Percentiles rank a stretch among this genome's conserved stretches.
These are phyloP conservation scores for Prunella himalayana DNA, from an alignment of 2,113 vertebrate genomes.

Conservation along the genomic window DNA sequence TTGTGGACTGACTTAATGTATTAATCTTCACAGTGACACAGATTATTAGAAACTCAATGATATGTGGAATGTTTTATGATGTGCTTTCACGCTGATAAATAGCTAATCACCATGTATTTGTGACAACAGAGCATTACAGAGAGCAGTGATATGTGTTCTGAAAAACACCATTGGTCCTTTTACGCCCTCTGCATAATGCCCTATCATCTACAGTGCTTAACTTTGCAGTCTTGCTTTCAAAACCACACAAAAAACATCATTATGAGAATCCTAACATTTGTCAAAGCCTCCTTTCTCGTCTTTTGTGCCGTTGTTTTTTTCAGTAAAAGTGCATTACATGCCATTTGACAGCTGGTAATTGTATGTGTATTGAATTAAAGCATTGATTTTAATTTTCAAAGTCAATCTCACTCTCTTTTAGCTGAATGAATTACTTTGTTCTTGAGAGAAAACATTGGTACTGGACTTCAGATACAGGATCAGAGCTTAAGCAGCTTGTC, in stretches of 20 bases:
- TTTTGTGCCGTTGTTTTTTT: neutral
- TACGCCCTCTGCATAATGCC: neutral
- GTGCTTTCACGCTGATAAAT: conserved; percentile 14
- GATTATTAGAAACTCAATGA: neutral
- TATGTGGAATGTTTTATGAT: conserved; percentile 37
- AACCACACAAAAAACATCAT: neutral
- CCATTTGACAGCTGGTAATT: conserved; percentile 44
- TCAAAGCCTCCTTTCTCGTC: conserved; percentile 33
- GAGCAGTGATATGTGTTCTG: neutral
- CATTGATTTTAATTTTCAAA: conserved; percentile 64
- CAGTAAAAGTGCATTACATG: conserved; percentile 30
- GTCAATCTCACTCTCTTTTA: conserved; percentile 44
- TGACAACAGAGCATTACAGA: conserved; percentile 17
- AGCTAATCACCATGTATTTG: conserved; percentile 40
- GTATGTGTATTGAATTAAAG: conserved; percentile 53
- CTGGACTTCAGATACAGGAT: conserved; percentile 30
- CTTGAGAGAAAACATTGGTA: conserved; percentile 9
- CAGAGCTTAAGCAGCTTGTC: neutral
- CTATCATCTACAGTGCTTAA: conserved; percentile 23
- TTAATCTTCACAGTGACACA: conserved; percentile 24
- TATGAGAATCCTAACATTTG: conserved; percentile 27
- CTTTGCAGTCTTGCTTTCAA: conserved; percentile 26
- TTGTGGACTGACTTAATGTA: conserved; percentile 1
- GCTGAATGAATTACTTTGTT: conserved; percentile 45
- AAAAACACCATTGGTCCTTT: conserved; percentile 8